Evolutionary conservation across 1,140 invertebrate species (phyloP), one percentile per base, ranked within the genome.

Genomic region (Eumaeus atala): DNA sequence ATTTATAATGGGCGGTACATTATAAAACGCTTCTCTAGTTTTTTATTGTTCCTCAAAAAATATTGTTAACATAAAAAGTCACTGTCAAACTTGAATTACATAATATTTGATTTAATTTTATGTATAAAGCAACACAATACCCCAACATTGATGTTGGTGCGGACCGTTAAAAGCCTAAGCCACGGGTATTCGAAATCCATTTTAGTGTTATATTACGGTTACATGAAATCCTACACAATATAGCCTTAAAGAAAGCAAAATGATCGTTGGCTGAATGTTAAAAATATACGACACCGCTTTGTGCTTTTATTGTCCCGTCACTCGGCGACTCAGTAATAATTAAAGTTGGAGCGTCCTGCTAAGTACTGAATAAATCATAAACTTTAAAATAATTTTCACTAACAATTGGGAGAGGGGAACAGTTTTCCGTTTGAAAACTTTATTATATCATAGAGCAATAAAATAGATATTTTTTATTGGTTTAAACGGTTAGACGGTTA

Each of bases 231-330:
- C 47, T 38, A 40, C 62, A 55, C 67, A 66, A 66, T 62, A 49
- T 21, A 68, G 62, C 67, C 64, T 62, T 70, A 68, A 71, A 70
- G 64, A 66, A 61, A 66, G 42, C 59, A 70, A 66, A 74, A 72
- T 69, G 66, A 70, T 70, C 66, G 54, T 21, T 70, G 68, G 12
- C 14, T 42, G 40, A 14, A 12, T 40, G 56, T 58, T 58, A 63
- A 70, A 62, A 70, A 70, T 66, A 60, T 64, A 70, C 58, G 54
- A 54, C 34, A 44, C 51, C 55, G 60, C 64, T 64, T 72, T 68
- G 56, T 57, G 59, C 60, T 70, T 64, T 74, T 71, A 69, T 61
- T 67, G 71, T 65, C 56, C 53, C 64, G 58, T 58, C 63, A 64
- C 61, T 58, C 44, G 48, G 56, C 58, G 35, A 56, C 63, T 58